These are phyloP conservation scores for Phytoseiulus persimilis DNA, from an alignment of 2,888 invertebrate genomes.

Conservation along the genomic window DNA sequence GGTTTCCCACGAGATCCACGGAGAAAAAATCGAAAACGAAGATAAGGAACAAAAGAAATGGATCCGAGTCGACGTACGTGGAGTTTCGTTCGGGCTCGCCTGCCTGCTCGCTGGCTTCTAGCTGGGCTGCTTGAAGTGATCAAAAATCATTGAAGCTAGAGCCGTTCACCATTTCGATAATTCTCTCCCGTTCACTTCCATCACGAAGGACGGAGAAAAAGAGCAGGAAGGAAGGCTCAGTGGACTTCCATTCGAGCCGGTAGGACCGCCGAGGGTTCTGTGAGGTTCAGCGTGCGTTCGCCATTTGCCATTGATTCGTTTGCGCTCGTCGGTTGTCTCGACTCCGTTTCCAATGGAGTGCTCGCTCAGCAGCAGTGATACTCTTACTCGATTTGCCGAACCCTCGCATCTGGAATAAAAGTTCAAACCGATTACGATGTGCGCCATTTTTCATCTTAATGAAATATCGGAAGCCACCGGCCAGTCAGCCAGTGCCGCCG, in stretches of 20 bases:
- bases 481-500: conserved; percentile 7
- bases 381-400: not conserved
- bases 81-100: not conserved
- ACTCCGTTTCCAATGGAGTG: not conserved
- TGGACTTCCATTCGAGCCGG: not conserved
- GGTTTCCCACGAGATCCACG: not conserved
- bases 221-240: not conserved
- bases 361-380: not conserved
- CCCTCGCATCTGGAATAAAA: not conserved
- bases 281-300: not conserved
- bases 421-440: not conserved
- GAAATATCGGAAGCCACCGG: conserved; percentile 35
- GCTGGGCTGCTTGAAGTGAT: not conserved
- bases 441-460: conserved; percentile 47
- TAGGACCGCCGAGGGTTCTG: not conserved
- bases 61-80: not conserved
- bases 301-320: not conserved
- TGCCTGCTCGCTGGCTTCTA: too few relatives aligned
- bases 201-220: not conserved
- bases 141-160: not conserved
- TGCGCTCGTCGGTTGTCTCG: not conserved
- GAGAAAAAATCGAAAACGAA: not conserved
- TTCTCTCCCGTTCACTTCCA: not conserved
- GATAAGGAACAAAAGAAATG: not conserved
- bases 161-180: not conserved